A percentile compares a stretch with the other conserved stretches of the same genome.
phyloP scores from a whole-genome alignment of 1,140 invertebrate genomes.

The Bombus balteatus region DNA sequence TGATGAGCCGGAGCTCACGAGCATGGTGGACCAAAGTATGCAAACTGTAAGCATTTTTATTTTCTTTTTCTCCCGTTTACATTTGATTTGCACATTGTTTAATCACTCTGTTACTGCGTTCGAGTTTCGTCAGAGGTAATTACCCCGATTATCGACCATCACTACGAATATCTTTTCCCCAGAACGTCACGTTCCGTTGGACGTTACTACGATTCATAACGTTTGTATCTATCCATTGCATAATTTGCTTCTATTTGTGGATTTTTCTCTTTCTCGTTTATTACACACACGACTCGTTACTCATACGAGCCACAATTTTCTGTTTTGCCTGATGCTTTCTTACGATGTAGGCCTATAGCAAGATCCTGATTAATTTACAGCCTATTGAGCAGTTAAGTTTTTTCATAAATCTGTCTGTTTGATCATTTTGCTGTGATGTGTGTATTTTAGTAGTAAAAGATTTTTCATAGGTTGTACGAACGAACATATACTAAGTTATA shows the following conservation, averaged over 20 bases:
- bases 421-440: slow-evolving; percentile 8
- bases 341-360: neutral
- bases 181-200: slow-evolving; percentile 31
- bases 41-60: slow-evolving; percentile 85
- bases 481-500: neutral
- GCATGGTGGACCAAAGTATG: slow-evolving; percentile 84
- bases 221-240: slow-evolving; percentile 36
- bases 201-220: slow-evolving; percentile 28
- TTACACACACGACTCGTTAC: slow-evolving; percentile 1
- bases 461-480: neutral
- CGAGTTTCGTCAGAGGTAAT: slow-evolving; percentile 77
- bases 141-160: slow-evolving; percentile 52
- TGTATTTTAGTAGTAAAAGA: slow-evolving; percentile 9
- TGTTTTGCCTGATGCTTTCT: slow-evolving; percentile 27
- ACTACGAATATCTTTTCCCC: slow-evolving; percentile 32
- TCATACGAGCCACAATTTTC: neutral
- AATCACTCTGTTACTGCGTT: slow-evolving; percentile 74
- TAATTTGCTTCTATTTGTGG: slow-evolving; percentile 28
- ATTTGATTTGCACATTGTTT: slow-evolving; percentile 71
- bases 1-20: slow-evolving; percentile 84
- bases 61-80: slow-evolving; percentile 76
- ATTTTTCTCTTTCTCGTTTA: neutral
- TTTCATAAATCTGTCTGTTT: neutral
- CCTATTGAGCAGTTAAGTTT: neutral
- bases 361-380: slow-evolving; percentile 1